Evolutionary conservation across 53 echinoderm and acorn worm species (phyloP), one percentile per base, ranked within the genome.

Genomic region (Echinometra lucunter): DNA sequence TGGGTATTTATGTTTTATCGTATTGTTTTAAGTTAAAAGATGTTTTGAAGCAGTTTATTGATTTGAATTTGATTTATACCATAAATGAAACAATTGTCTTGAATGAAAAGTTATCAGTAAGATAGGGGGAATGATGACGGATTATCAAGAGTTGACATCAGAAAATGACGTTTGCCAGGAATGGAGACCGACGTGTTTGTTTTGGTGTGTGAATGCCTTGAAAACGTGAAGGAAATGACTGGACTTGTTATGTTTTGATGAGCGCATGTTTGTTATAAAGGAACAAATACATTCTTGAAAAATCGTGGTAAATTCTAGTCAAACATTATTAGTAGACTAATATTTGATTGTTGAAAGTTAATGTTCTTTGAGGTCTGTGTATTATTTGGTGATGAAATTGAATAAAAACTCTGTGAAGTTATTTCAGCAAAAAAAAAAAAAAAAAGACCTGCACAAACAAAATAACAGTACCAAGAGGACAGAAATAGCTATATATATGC

Each of bases 181-280:
- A 44, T 2, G 35, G 15, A 28, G 6, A 30, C 49, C 85, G 15
- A 85, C 85, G 85, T 85, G 49, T 85, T 85, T 85, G 30, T 53
- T 85, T 85, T 85, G 85, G 85, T 85, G 85, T 85, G 85, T 85
- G 40, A n/a, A n/a, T 78, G 38, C 38, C 32, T 67, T 69, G 69
- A 34, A 69, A 69, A 69, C 34, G 69, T 34, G 30, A 30, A 10
- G 16, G 21, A 63, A 63, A 63, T 10, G 2, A 32, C 1, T 28
- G 34, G 69, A 69, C 28, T 69, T 69, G 10, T 69, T 69, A 32
- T 69, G 69, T 34, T 69, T 25, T 32, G 69, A 69, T 32, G 69
- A 69, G 32, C 32, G 69, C 32, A 32, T 69, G 7, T 69, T 15
- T 69, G 9, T 69, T 32, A 34, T 69, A 69, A 69, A 69, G 15